Evolutionary conservation across 2,113 vertebrate species (phyloP).

Genomic region (Malurus alboscapulatus): DNA sequence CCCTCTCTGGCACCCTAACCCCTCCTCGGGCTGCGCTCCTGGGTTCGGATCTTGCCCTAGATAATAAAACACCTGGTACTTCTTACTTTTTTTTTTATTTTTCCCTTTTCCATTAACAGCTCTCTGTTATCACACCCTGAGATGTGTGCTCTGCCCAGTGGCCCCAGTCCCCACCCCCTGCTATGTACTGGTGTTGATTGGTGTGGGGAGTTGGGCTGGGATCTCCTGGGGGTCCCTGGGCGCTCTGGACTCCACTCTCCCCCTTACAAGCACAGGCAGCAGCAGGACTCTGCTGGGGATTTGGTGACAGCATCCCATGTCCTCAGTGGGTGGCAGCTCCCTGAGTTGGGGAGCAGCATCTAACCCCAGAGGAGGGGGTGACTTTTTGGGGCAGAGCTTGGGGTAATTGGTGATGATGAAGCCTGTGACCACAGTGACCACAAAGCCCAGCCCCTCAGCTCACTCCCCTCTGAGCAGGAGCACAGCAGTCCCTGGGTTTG

Average conservation of each 20-base stretch:
- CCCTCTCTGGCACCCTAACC: conserved; percentile 69
- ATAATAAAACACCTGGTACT: conserved; percentile 63
- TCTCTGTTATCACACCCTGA: neutral
- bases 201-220: neutral
- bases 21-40: conserved; percentile 73
- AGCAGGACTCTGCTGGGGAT: rapidly evolving
- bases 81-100: conserved; percentile 45
- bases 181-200: neutral
- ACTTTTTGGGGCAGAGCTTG: neutral
- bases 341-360: neutral
- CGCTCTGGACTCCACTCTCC: rapidly evolving
- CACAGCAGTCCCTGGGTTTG: rapidly evolving
- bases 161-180: neutral
- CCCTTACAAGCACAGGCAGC: neutral
- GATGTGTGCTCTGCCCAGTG: neutral
- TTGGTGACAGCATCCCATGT: neutral
- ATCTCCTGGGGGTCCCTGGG: neutral
- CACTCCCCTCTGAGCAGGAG: neutral
- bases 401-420: neutral
- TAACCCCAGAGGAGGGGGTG: neutral
- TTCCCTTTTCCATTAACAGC: conserved; percentile 30
- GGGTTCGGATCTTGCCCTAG: conserved; percentile 63
- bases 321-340: neutral
- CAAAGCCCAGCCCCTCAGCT: neutral
- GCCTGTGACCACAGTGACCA: rapidly evolving